Evolutionary conservation across 2,113 vertebrate genomes (phyloP).

Genomic region (Tursiops truncatus): DNA sequence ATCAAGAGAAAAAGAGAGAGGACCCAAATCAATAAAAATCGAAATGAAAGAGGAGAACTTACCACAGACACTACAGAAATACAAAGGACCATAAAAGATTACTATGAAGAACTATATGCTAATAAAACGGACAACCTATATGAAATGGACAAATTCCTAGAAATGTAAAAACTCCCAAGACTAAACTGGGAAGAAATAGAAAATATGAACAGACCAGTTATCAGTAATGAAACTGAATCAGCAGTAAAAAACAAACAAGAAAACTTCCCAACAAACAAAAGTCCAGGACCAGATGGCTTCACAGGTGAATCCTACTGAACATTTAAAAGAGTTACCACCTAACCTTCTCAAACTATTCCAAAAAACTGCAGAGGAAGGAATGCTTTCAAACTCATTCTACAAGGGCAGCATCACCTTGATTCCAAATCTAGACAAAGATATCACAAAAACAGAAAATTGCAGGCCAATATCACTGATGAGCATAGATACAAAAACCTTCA

Average conservation of each 20-base stretch:
- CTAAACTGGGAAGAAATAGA: neutral
- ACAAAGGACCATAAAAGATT: neutral
- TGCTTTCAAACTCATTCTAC: neutral
- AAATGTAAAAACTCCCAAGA: neutral
- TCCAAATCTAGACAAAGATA: neutral
- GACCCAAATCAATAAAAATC: neutral
- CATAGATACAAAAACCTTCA: neutral
- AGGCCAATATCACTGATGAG: neutral
- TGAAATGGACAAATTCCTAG: neutral
- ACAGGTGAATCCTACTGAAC: neutral
- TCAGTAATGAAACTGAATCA: neutral
- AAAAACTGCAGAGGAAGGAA: neutral
- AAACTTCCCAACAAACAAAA: neutral
- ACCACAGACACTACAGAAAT: neutral
- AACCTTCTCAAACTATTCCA: neutral
- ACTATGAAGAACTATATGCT: neutral
- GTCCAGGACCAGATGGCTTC: neutral
- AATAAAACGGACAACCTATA: neutral
- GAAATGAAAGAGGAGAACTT: neutral
- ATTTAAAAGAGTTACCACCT: neutral
- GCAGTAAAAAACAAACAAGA: neutral
- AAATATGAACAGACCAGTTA: neutral
- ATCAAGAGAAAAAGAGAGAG: neutral
- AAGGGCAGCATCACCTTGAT: neutral
- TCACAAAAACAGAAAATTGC: neutral